These are phyloP conservation scores for Carcina quercana DNA, from an alignment of 2,888 invertebrate species.

Conservation along the genomic window DNA sequence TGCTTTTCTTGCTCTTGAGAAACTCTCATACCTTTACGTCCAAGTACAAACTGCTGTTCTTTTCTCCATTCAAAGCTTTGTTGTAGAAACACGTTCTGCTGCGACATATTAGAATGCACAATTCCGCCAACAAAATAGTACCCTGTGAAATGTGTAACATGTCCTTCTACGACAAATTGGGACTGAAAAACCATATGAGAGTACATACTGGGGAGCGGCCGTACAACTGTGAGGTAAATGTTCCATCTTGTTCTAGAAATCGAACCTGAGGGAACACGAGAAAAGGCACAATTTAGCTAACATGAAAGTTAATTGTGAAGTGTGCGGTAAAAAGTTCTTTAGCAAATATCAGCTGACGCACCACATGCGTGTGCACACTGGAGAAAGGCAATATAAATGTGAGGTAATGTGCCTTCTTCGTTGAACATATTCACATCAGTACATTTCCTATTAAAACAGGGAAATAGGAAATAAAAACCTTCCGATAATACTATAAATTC, in stretches of 20 bases:
- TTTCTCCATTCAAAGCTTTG: too few relatives aligned
- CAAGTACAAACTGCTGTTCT: too few relatives aligned
- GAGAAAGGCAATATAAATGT: constrained; percentile 51
- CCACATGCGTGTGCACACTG: constrained; percentile 50
- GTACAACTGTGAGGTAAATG: constrained; percentile 45
- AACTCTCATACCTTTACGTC: too few relatives aligned
- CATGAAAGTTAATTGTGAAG: constrained; percentile 35
- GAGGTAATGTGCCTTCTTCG: too few relatives aligned
- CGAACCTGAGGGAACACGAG: too few relatives aligned
- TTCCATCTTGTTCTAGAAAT: too few relatives aligned
- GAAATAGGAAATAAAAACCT: too few relatives aligned
- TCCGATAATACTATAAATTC: too few relatives aligned
- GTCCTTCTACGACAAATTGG: constrained; percentile 30
- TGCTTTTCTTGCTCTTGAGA: too few relatives aligned
- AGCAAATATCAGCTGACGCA: constrained; percentile 25
- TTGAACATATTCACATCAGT: too few relatives aligned
- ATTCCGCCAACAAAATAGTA: constrained; percentile 29
- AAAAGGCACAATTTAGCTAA: constrained; percentile 33
- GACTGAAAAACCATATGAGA: constrained; percentile 39
- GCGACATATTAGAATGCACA: constrained; percentile 36
- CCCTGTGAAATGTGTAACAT: constrained; percentile 43
- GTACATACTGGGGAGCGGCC: constrained; percentile 55
- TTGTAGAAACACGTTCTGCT: constrained; percentile 28
- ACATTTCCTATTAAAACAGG: too few relatives aligned
- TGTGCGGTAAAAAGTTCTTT: constrained; percentile 42